Evolutionary conservation across 2,797 vertebrate genomes (phyloP).

Genomic region (Podargus strigoides): DNA sequence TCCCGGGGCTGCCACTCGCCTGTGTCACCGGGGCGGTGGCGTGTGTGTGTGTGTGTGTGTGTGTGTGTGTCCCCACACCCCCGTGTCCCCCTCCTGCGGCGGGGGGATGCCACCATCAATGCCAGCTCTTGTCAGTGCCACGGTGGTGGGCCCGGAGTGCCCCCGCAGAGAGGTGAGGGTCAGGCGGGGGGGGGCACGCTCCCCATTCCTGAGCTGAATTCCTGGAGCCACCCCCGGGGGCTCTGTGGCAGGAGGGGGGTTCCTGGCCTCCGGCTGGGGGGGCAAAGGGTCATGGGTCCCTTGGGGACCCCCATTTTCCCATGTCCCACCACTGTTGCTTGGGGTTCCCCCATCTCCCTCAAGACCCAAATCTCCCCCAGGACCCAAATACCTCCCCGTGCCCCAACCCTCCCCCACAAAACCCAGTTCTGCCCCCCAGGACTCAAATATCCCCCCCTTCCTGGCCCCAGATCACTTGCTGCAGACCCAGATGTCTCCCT

Average conservation of each 20-base stretch:
- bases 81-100: not conserved
- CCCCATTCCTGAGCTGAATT: not conserved
- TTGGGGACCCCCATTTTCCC: not conserved
- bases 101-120: not conserved
- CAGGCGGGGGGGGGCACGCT: not conserved
- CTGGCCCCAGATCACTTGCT: not conserved
- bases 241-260: too few relatives aligned
- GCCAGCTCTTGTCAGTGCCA: not conserved
- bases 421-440: too few relatives aligned
- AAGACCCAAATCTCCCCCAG: not conserved
- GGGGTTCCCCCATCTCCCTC: not conserved
- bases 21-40: not conserved
- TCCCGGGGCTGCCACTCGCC: not conserved
- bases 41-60: too few relatives aligned
- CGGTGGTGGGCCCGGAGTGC: not conserved
- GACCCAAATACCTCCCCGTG: too few relatives aligned
- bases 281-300: too few relatives aligned
- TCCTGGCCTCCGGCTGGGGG: too few relatives aligned
- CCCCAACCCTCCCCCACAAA: too few relatives aligned
- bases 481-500: not conserved
- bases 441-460: not conserved
- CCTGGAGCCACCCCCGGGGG: not conserved
- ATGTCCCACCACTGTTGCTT: rapidly evolving
- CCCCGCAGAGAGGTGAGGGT: not conserved
- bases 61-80: not conserved